Evolutionary conservation across 2,888 invertebrate genomes (phyloP), one percentile per base, ranked within the genome.

Genomic region (Trachelus troglodyta): DNA sequence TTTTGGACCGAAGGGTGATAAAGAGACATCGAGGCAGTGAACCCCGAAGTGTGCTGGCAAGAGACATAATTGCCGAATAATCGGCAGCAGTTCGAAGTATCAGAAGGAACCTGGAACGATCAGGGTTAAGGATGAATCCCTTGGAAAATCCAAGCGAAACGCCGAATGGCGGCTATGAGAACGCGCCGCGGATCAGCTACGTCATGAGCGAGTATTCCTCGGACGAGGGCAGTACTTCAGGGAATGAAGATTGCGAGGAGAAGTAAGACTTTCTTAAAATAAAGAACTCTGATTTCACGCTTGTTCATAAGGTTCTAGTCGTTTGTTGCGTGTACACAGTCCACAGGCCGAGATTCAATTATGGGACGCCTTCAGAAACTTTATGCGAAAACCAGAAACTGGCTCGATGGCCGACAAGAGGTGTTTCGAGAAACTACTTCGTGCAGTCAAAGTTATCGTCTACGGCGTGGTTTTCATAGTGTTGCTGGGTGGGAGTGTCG

Each of bases 341-440:
- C 79, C 76, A 15, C 82, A 85, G 71, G 84, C 87, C 37, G 93
- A 94, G 85, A 91, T 92, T 11, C 93, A 94, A 88, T 93, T 94
- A 92, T 98, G 97, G 97, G 96, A 97, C 88, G 93, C 95, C 23
- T 97, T 97, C 90, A 93, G 95, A 86, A 94, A 95, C 85, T 93
- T 95, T 12, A 96, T 96, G 1, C 93, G 95, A 76, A 94, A 94
- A 89, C 93, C 93, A 80, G 94, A 94, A 81, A 94, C 94, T 69
- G 95, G 95, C 69, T 96, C 96, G 1, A 95, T 94, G 92, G 94
- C 93, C 30, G 93, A 94, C 71, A 93, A 93, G 0, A 93, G 92
- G 82, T 95, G 94, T 91, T 92, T 96, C 76, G 94, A 95, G 74
- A 87, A 92, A 77, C 92, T 94, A 73, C 93, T 96, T 30, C 95